A percentile compares a stretch with the other conserved stretches of the same genome.
Conservation (phyloP, 1,140 invertebrate genomes). For the Hycleus cichorii region DNA sequence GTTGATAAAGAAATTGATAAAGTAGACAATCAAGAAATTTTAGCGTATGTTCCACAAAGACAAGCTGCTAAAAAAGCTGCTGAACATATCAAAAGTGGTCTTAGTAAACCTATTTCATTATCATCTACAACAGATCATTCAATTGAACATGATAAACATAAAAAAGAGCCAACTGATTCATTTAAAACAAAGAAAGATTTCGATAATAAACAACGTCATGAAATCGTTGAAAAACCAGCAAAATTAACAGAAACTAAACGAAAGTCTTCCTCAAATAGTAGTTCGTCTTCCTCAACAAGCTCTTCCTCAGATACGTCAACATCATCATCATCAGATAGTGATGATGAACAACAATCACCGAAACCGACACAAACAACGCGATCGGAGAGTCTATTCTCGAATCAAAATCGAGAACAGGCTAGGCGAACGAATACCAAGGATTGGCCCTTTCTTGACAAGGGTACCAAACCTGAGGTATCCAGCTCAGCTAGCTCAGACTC, state of each 20-base stretch:
- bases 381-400: slow-evolving; percentile 33
- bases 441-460: slow-evolving; percentile 45
- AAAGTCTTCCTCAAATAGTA: slow-evolving; percentile 41
- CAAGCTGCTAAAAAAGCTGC: slow-evolving; percentile 87
- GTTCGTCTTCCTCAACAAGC: slow-evolving; percentile 40
- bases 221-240: slow-evolving; percentile 19
- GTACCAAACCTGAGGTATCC: slow-evolving; percentile 35
- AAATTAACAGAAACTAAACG: slow-evolving; percentile 34
- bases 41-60: slow-evolving; percentile 80
- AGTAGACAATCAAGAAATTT: slow-evolving; percentile 55
- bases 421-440: slow-evolving; percentile 37
- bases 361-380: slow-evolving; percentile 22
- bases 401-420: slow-evolving; percentile 24
- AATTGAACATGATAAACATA: slow-evolving; percentile 19
- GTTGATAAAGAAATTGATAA: slow-evolving; percentile 56
- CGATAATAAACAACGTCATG: slow-evolving; percentile 6
- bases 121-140: slow-evolving; percentile 41
- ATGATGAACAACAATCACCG: slow-evolving; percentile 29
- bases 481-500: slow-evolving; percentile 35
- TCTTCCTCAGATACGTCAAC: slow-evolving; percentile 38
- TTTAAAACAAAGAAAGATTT: slow-evolving; percentile 28
- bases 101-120: slow-evolving; percentile 50
- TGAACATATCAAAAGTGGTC: slow-evolving; percentile 77
- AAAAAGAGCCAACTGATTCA: slow-evolving; percentile 16
- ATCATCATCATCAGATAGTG: slow-evolving; percentile 40